Evolutionary conservation across 2,797 vertebrate genomes (phyloP).

Genomic region (Gouania willdenowi): DNA sequence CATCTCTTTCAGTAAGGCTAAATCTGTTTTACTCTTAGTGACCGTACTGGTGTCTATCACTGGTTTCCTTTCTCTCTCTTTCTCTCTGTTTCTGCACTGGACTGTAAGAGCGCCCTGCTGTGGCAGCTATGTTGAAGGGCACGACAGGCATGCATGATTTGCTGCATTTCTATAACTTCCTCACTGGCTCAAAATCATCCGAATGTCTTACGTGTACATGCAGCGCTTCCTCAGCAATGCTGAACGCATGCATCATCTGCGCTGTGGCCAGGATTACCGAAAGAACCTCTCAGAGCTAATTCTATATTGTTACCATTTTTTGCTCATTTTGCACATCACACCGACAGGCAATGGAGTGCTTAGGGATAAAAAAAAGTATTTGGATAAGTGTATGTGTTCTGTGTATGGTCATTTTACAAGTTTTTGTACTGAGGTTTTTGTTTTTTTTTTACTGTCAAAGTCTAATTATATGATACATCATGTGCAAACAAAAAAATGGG

Average conservation of each 20-base stretch:
- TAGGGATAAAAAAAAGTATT: constrained; percentile 41
- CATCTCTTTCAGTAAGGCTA: constrained; percentile 13
- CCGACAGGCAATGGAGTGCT: constrained; percentile 15
- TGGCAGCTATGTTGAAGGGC: constrained; percentile 62
- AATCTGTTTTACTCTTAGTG: constrained; percentile 7
- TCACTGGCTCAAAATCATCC: constrained; percentile 37
- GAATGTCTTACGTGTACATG: constrained; percentile 50
- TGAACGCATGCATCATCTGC: constrained; percentile 66
- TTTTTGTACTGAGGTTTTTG: no score
- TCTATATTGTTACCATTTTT: constrained; percentile 47
- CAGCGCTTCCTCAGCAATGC: constrained; percentile 60
- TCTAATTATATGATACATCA: no score
- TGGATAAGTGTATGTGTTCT: no score
- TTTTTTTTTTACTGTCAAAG: no score
- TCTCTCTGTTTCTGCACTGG: constrained; percentile 47
- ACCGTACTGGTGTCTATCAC: constrained; percentile 7
- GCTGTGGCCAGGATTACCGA: constrained; percentile 69
- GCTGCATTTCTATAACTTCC: constrained; percentile 61
- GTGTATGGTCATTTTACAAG: no score
- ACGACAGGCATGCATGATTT: constrained; percentile 70
- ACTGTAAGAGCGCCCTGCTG: constrained; percentile 62
- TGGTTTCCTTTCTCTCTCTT: background rate
- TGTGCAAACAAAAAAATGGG: no score
- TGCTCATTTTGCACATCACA: constrained; percentile 60
- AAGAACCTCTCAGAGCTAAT: constrained; percentile 72